A percentile compares a stretch with the other conserved stretches of the same genome.
These are phyloP conservation scores for Poeciliopsis retropinna DNA, from an alignment of 2,113 vertebrate genomes.

Conservation along the genomic window DNA sequence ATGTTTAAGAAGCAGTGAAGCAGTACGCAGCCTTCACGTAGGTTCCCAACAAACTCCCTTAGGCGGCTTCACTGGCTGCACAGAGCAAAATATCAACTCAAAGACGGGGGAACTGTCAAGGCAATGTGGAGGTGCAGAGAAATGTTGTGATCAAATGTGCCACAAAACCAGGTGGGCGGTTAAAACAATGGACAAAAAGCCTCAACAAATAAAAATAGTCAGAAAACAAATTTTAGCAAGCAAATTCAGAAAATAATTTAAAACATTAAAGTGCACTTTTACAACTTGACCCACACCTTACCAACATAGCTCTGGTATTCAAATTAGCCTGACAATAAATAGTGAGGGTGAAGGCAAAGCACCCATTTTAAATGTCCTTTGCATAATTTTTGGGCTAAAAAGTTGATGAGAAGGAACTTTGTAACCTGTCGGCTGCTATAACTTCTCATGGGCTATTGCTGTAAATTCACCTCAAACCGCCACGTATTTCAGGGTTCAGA, in stretches of 20 bases:
- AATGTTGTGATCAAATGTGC: conserved; percentile 16
- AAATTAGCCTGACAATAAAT: not conserved
- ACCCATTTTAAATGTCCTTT: not conserved
- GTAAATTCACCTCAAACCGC: not conserved
- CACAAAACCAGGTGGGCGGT: not conserved
- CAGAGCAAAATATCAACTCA: conserved; percentile 48
- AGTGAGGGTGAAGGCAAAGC: not conserved
- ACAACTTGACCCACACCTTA: too few species aligned
- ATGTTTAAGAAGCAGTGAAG: conserved; percentile 51
- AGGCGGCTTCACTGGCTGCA: conserved; percentile 53
- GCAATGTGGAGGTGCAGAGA: conserved; percentile 2
- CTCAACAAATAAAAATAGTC: not conserved
- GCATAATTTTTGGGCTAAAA: not conserved
- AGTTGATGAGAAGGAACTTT: not conserved
- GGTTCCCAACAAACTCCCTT: conserved; percentile 47
- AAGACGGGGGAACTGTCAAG: conserved; percentile 24
- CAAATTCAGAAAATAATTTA: not conserved
- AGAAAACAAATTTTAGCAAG: not conserved
- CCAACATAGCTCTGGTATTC: not conserved
- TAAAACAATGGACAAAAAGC: conserved; percentile 16
- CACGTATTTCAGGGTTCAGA: not conserved
- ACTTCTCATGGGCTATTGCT: not conserved
- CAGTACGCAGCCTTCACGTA: conserved; percentile 35
- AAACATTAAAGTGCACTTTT: too few species aligned
- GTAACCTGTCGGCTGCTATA: not conserved